A percentile compares a stretch with the other conserved stretches of the same genome.
These are phyloP conservation scores for Propsilocerus akamusi DNA, from an alignment of 1,140 invertebrate species.

Conservation along the genomic window DNA sequence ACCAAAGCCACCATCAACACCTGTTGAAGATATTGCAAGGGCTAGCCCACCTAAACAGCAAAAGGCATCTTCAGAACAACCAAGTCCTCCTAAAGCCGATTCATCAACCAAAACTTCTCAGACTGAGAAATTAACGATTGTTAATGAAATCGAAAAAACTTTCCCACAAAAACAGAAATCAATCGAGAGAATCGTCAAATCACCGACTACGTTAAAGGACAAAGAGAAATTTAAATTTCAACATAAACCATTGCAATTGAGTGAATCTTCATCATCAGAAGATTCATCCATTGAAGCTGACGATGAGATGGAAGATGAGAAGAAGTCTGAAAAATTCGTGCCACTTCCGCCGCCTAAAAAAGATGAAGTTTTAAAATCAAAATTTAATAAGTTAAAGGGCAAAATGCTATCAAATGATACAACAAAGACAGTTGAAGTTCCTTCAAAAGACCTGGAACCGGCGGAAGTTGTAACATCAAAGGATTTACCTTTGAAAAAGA, in stretches of 20 bases:
- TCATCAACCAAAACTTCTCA: background rate
- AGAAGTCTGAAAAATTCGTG: constrained; percentile 18
- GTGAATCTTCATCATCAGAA: constrained; percentile 19
- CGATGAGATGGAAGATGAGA: constrained; percentile 40
- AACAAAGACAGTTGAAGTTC: background rate
- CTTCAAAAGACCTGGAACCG: background rate
- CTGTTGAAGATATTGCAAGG: constrained; percentile 1
- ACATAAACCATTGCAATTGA: background rate
- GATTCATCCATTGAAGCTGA: constrained; percentile 39
- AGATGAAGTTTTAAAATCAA: background rate
- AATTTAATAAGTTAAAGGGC: background rate
- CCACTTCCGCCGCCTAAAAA: background rate
- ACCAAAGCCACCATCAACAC: constrained; percentile 10
- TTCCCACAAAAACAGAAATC: background rate
- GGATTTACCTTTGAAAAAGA: constrained; percentile 16
- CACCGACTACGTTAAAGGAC: background rate
- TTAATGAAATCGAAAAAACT: too few species aligned
- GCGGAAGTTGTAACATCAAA: background rate
- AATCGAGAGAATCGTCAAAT: background rate
- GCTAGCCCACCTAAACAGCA: background rate
- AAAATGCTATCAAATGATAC: background rate
- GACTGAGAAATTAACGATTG: background rate
- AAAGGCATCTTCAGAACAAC: background rate
- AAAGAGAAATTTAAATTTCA: too few species aligned
- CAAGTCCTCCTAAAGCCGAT: background rate